phyloP scores from a whole-genome alignment of 2,113 vertebrate species.

The Gavia stellata region DNA sequence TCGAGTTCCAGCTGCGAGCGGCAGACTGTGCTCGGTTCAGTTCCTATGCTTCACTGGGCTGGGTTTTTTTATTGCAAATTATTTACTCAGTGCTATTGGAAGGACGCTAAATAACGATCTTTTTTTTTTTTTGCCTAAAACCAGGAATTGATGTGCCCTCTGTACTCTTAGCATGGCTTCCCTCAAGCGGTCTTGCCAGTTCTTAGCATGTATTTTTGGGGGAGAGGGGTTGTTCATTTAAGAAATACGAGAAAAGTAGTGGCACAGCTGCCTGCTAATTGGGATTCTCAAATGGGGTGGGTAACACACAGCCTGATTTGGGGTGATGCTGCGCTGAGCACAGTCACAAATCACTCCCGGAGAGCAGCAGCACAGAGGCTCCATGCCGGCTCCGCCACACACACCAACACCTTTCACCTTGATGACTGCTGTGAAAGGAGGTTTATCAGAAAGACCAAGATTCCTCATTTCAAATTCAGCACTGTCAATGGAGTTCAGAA shows the following conservation, averaged over 20 bases:
- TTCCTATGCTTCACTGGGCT: background rate
- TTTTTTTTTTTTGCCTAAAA: background rate
- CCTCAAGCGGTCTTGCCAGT: background rate
- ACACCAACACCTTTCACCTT: too few relatives aligned
- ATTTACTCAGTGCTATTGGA: background rate
- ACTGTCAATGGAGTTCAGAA: background rate
- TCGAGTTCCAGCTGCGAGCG: background rate
- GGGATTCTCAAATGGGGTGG: background rate
- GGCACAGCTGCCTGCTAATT: background rate
- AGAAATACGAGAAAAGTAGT: background rate
- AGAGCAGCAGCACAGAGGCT: background rate
- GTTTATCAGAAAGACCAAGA: background rate
- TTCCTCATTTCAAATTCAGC: background rate
- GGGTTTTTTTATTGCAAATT: background rate
- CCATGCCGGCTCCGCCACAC: rapidly evolving
- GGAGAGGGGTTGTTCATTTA: background rate
- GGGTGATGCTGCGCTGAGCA: background rate
- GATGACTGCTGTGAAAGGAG: background rate
- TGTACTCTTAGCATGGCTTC: background rate
- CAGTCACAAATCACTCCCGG: background rate
- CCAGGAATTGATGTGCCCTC: background rate
- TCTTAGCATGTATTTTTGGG: background rate
- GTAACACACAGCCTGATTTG: background rate
- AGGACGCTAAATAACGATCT: background rate
- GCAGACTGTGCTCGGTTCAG: background rate